These are phyloP conservation scores for Linnaemya tessellans DNA, from an alignment of 2,888 invertebrate species.

Conservation along the genomic window DNA sequence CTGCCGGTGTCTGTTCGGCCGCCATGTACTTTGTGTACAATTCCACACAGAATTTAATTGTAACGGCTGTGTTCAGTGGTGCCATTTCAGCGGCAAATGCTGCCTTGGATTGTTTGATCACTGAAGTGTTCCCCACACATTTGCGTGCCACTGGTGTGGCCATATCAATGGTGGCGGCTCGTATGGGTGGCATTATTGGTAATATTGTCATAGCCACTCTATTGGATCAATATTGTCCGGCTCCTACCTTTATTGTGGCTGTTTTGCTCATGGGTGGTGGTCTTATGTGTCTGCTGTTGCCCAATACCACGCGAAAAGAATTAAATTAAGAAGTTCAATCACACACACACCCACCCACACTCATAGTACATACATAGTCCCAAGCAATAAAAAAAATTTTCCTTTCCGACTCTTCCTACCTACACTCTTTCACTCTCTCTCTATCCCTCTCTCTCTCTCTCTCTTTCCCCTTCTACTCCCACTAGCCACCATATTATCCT, in stretches of 20 bases:
- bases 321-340: slow-evolving; percentile 77
- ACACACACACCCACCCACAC: neutral
- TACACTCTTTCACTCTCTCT: neutral
- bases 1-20: slow-evolving; percentile 92
- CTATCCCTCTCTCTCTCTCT: neutral
- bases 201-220: slow-evolving; percentile 92
- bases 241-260: slow-evolving; percentile 96
- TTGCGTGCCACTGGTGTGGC: slow-evolving; percentile 95
- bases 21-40: slow-evolving; percentile 93
- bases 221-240: slow-evolving; percentile 94
- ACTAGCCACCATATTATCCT: neutral
- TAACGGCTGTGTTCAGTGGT: slow-evolving; percentile 93
- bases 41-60: slow-evolving; percentile 91
- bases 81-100: slow-evolving; percentile 95
- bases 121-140: slow-evolving; percentile 96
- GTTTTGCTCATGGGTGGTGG: slow-evolving; percentile 93
- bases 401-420: slow-evolving; percentile 24
- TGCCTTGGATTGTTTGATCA: slow-evolving; percentile 95
- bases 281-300: slow-evolving; percentile 93
- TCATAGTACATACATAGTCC: slow-evolving; percentile 25
- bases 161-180: slow-evolving; percentile 94
- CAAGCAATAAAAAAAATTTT: neutral
- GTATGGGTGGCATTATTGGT: slow-evolving; percentile 91
- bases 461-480: neutral
- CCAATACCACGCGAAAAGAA: slow-evolving; percentile 94